A percentile compares a stretch with the other conserved stretches of the same genome.
Conservation (phyloP, 2,113 vertebrate species). For the Solea senegalensis region DNA sequence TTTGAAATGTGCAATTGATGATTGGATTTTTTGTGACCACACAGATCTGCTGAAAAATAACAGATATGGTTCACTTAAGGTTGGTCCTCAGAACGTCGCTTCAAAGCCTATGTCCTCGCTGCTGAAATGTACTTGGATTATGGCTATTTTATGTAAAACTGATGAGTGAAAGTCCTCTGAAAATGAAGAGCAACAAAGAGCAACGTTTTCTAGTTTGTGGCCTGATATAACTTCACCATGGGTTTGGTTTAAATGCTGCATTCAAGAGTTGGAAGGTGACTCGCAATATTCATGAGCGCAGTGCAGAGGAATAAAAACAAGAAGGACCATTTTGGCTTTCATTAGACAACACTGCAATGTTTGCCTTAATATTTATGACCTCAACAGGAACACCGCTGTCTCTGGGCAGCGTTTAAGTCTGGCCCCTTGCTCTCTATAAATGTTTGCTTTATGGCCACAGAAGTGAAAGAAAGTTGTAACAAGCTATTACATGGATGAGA, state of each 20-base stretch:
- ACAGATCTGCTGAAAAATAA: no score
- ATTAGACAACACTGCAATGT: conserved; percentile 26
- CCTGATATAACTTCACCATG: background rate
- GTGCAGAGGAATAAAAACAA: conserved; percentile 19
- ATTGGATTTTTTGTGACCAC: no score
- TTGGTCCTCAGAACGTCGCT: no score
- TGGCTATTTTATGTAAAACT: background rate
- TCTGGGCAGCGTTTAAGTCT: conserved; percentile 46
- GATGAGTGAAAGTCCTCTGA: background rate
- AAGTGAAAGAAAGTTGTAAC: conserved; percentile 36
- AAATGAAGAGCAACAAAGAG: background rate
- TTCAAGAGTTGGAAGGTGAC: conserved; percentile 7
- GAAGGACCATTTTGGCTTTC: conserved; percentile 8
- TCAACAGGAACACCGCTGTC: conserved; percentile 6
- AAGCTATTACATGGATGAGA: conserved; percentile 65
- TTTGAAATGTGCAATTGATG: no score
- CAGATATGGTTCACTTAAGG: no score
- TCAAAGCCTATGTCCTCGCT: conserved; percentile 6
- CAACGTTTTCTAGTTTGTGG: background rate
- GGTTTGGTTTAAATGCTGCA: background rate
- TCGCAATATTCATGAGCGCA: conserved; percentile 22
- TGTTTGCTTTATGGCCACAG: conserved; percentile 46
- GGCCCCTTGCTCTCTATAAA: conserved; percentile 51
- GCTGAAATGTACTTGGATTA: conserved; percentile 24
- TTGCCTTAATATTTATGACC: conserved; percentile 54